These are phyloP conservation scores for Ganaspis brasiliensis DNA, from an alignment of 2,888 invertebrate species.

Conservation along the genomic window DNA sequence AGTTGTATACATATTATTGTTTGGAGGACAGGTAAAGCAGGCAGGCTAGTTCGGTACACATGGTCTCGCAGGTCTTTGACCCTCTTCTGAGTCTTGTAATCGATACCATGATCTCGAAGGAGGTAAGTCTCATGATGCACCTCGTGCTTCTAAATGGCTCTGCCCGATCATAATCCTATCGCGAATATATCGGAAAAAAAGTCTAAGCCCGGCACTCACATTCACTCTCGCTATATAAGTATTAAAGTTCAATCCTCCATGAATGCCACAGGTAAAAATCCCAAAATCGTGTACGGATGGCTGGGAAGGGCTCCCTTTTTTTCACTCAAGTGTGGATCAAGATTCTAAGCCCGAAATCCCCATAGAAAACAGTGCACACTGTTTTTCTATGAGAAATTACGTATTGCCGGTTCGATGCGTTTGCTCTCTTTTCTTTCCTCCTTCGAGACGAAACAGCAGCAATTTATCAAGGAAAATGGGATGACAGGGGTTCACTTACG, in stretches of 20 bases:
- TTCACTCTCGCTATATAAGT: background rate
- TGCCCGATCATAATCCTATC: conserved; percentile 59
- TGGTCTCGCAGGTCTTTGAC: conserved; percentile 76
- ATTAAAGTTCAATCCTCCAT: conserved; percentile 19
- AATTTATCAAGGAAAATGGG: conserved; percentile 39
- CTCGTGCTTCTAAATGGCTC: conserved; percentile 60
- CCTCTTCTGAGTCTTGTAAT: conserved; percentile 71
- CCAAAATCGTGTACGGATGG: conserved; percentile 17
- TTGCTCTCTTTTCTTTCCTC: conserved; percentile 22
- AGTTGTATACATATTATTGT: conserved; percentile 56
- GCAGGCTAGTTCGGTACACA: conserved; percentile 70
- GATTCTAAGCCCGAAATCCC: conserved; percentile 1
- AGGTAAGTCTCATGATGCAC: conserved; percentile 61
- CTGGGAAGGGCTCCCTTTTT: conserved; percentile 1
- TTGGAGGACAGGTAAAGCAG: conserved; percentile 57
- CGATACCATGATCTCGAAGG: conserved; percentile 72
- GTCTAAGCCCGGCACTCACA: conserved; percentile 5
- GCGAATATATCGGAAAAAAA: conserved; percentile 30
- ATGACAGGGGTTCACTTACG: conserved; percentile 23
- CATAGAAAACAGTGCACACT: background rate
- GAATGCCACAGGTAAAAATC: conserved; percentile 9
- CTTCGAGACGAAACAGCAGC: conserved; percentile 18
- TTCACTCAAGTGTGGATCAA: conserved; percentile 27
- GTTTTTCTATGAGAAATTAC: conserved; percentile 8
- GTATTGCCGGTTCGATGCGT: conserved; percentile 1